Evolutionary conservation across 1,140 invertebrate genomes (phyloP).

Genomic region (fruit fly (Drosophila melanogaster)): DNA sequence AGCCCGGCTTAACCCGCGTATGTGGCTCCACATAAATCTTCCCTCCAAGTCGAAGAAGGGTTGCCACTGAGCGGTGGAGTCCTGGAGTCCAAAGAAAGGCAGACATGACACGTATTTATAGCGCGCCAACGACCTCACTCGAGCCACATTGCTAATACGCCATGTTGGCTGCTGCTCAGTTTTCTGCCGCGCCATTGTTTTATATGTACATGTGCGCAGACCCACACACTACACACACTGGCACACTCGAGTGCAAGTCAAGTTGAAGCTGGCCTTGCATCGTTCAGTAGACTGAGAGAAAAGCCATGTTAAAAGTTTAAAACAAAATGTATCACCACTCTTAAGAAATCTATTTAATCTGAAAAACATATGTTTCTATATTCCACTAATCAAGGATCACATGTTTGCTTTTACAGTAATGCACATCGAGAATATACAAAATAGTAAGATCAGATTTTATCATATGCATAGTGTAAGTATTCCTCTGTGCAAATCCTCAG

Average conservation of each 20-base stretch:
- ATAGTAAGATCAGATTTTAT: too few species aligned
- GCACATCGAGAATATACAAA: too few species aligned
- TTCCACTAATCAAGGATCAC: too few species aligned
- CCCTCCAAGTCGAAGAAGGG: conserved; percentile 8
- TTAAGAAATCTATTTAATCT: too few species aligned
- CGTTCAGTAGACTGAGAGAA: conserved; percentile 12
- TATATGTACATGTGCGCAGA: conserved; percentile 39
- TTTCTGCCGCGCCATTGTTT: conserved; percentile 60
- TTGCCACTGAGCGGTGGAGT: conserved; percentile 3
- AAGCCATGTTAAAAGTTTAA: background rate
- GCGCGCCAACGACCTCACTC: conserved; percentile 66
- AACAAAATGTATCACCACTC: too few species aligned
- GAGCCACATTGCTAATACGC: conserved; percentile 74
- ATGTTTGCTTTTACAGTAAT: too few species aligned
- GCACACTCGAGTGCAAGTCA: conserved; percentile 40
- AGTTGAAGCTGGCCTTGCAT: conserved; percentile 51
- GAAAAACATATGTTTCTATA: too few species aligned
- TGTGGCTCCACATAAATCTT: conserved; percentile 65
- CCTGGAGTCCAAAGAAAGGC: conserved; percentile 16
- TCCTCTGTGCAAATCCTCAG: background rate
- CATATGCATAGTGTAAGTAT: background rate
- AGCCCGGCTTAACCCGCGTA: conserved; percentile 66
- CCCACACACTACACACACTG: conserved; percentile 2
- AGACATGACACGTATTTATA: conserved; percentile 79
- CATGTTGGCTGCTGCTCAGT: conserved; percentile 61